Evolutionary conservation across 2,113 vertebrate genomes (phyloP), one percentile per base, ranked within the genome.

Genomic region (Chaetorhynchus papuensis): DNA sequence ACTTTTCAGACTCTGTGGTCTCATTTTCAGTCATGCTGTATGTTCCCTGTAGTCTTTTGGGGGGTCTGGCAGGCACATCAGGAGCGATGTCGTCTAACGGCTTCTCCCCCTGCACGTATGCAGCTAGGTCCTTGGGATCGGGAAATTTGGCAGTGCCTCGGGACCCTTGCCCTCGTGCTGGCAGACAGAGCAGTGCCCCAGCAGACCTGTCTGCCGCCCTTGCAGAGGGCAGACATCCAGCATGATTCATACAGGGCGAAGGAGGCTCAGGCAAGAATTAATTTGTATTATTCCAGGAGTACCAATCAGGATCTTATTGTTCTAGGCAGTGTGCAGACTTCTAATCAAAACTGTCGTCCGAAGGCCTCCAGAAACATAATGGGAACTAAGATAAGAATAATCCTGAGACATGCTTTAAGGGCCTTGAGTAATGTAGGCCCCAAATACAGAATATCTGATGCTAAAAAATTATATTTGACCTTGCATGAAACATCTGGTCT

Each of bases 221-320:
- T 76, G 93, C 54, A 54, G 49, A 53, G 63, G 70, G 44, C 84
- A 87, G 61, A 22, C 72, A 59, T 56, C 71, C 84, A 65, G 45
- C 50, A 20, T 87, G 81, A 91, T 87, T 96, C 89, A 93, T 20
- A 10, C 20, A 33, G 33, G 31, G 63, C 0, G 0, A 85, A 79
- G 74, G 78, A 91, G 59, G 61, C 47, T 93, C 20, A 7, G 81
- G 45, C 2, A 1, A 77, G 60, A 64, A 89, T 91, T 84, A 52
- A 66, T 91, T 82, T 78, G 52, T 74, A 79, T 94, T 91, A 76
- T 87, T 95, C 87, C 65, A 69, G 49, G 68, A 75, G 53, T 60
- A 89, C 47, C 77, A 74, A 59, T 84, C 64, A 87, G 76, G 68
- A 66, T 66, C 65, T 74, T 89, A 80, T 41, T 94, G 80, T 95